These are phyloP conservation scores for Troglohyphantes excavatus DNA, from an alignment of 2,888 invertebrate species.

Conservation along the genomic window DNA sequence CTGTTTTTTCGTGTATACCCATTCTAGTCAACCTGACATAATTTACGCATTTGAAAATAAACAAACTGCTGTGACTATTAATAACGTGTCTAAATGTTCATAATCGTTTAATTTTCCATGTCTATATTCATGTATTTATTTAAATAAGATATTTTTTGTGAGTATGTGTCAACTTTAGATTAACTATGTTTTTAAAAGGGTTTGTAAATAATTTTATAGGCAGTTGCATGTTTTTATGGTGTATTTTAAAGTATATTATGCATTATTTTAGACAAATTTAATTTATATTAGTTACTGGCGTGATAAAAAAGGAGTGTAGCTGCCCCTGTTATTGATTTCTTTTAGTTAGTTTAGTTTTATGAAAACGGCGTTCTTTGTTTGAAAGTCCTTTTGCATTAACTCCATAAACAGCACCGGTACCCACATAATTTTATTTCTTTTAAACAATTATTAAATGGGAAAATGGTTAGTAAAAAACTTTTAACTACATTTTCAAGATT, in stretches of 20 bases:
- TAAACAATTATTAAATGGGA: too few species aligned
- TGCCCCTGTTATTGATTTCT: too few species aligned
- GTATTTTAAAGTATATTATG: neutral
- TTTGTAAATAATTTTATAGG: constrained; percentile 3
- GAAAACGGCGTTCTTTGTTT: too few species aligned
- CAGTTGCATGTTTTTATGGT: neutral
- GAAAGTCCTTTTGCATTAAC: too few species aligned
- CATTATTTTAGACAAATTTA: neutral
- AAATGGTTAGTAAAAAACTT: too few species aligned
- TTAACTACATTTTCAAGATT: too few species aligned
- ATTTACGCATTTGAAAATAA: neutral
- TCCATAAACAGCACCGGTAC: too few species aligned
- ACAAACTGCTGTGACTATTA: neutral
- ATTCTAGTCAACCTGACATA: neutral
- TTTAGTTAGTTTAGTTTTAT: too few species aligned
- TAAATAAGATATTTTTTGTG: neutral
- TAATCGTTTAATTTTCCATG: neutral
- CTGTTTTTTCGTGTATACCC: neutral
- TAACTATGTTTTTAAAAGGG: neutral
- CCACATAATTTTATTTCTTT: too few species aligned
- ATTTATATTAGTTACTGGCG: too few species aligned
- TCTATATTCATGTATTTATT: neutral
- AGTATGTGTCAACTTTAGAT: neutral
- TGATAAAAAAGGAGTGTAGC: too few species aligned
- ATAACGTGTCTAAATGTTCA: constrained; percentile 1